Evolutionary conservation across 2,888 invertebrate genomes (phyloP), one percentile per base, ranked within the genome.

Genomic region (Salpingus planirostris): DNA sequence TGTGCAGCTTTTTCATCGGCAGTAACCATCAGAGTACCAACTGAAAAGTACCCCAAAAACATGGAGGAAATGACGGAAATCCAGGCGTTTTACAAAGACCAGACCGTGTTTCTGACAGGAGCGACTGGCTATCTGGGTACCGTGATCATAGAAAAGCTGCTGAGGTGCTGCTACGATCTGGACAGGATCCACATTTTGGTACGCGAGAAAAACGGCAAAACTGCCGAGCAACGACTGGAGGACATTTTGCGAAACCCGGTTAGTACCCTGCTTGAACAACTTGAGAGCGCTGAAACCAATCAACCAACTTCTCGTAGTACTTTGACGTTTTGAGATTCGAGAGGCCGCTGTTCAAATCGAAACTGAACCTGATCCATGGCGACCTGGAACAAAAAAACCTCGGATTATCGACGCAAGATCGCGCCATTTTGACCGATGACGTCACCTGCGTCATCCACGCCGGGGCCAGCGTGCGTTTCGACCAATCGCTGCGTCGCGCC

Each of bases 161-260:
- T 63, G 3, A 40, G 59, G 6, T 36, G 42, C 1, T 60, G 58
- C 31, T n/a, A n/a, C n/a, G 66, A 55, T 67, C 12, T 58, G 2
- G 47, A 51, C 3, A 54, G 48, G 25, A 43, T 62, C 13, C 59
- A 54, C 27, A 36, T 62, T 11, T 36, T 63, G 15, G 42, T 60
- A 3, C 42, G 63, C 5, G 42, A 49, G 13, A 62, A 61, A 40
- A 56, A 54, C 18, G 58, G 56, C 4, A 54, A 54, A 35, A 46
- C 47, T 10, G 33, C 41, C 8, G 33, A 48, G 13, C 41, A 48
- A 22, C 41, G 61, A 14, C 50, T 60, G 13, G 69, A 74, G 15
- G 74, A 76, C 30, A 66, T 78, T 31, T 73, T 75, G 36, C 71
- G 72, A 25, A 71, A 74, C 42, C 68, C 70, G 47, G 78, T 78